Base-by-base conservation (phyloP, 2,888 invertebrate species). In the Sarcophaga carnaria region DNA sequence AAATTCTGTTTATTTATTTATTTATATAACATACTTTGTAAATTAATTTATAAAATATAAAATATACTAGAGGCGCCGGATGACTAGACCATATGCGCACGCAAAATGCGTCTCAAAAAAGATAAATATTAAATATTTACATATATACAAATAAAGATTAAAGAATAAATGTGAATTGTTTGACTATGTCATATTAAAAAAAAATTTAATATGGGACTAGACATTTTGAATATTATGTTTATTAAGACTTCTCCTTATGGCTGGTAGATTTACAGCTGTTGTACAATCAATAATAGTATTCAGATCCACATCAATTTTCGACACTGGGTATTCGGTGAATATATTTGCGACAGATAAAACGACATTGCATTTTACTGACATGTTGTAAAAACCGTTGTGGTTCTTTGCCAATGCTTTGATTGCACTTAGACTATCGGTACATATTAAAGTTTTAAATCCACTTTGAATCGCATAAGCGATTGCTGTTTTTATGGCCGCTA, bases 401-500 rank as follows among this genome's bases (percentile, higher is more conserved):
- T 71, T 71, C 45, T 63, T 60, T 6, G n/a, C 64, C 14, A 45
- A 37, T 2, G 20, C 25, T 6, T 47, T 25, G 1, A 14, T 27
- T 14, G 17, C 17, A 22, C 49, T 37, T 37, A 37, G 37, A 37
- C 37, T 37, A 37, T 37, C 37, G 37, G 37, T 37, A 37, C 37
- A 37, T 37, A 37, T 37, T 37, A 37, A 37, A 37, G 37, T 37
- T 37, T 37, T 37, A 37, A 37, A 37, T 37, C 37, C 45, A 17
- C 25, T 22, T 25, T 54, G 14, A n/a, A 20, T 45, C 4, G 67
- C 54, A 22, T 27, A 17, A 20, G 22, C 4, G 2, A 72, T 66
- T 3, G 66, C 72, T 10, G n/a, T 11, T 45, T 62, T 60, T 6
- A 81, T 81, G 1, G 75, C 74, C 14, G 66, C 37, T 6, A 75